These are phyloP conservation scores for Leucozona laternaria DNA, from an alignment of 2,888 invertebrate species.

Conservation along the genomic window DNA sequence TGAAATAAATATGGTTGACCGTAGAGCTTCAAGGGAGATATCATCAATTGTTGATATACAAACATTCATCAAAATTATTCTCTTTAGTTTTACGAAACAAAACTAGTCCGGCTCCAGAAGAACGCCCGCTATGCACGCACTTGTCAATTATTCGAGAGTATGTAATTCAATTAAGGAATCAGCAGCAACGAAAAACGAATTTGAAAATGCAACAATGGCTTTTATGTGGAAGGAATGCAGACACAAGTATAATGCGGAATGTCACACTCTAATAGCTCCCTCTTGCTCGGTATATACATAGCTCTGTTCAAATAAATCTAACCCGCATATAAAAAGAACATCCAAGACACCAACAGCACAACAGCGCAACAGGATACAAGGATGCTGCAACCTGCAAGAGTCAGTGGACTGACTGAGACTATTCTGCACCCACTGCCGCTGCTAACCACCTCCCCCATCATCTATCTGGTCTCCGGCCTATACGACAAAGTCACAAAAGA, in stretches of 20 bases:
- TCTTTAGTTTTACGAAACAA: neutral
- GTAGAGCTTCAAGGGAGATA: too few relatives aligned
- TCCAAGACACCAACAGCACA: constrained; percentile 35
- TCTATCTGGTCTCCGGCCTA: constrained; percentile 53
- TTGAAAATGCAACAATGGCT: constrained; percentile 47
- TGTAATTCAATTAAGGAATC: constrained; percentile 62
- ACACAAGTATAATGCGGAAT: constrained; percentile 51
- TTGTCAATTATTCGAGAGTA: constrained; percentile 7
- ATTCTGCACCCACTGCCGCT: neutral
- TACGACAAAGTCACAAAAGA: constrained; percentile 68
- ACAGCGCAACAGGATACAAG: constrained; percentile 57
- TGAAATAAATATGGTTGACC: too few relatives aligned
- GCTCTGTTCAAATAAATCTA: constrained; percentile 55
- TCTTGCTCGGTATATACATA: neutral
- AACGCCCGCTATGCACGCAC: neutral
- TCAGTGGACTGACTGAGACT: neutral
- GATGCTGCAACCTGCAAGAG: constrained; percentile 20
- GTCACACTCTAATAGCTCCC: constrained; percentile 37
- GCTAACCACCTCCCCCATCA: neutral
- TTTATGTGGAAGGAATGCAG: constrained; percentile 46
- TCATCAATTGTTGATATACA: too few relatives aligned
- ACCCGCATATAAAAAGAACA: constrained; percentile 22
- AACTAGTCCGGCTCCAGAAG: neutral
- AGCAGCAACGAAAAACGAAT: constrained; percentile 13
- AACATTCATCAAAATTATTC: neutral